phyloP scores from a whole-genome alignment of 1,140 invertebrate genomes.

The Micrasema longulum region DNA sequence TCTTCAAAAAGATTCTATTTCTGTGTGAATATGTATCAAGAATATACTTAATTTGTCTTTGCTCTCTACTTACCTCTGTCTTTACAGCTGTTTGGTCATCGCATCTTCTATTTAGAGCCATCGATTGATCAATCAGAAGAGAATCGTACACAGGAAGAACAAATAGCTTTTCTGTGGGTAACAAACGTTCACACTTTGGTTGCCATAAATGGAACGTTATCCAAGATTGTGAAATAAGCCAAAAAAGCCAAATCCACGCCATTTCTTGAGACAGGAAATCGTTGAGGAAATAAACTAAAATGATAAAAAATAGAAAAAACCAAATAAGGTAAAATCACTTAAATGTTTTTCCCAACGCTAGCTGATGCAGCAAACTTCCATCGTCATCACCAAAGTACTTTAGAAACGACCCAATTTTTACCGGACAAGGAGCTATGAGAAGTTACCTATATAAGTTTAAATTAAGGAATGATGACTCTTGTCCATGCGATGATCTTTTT shows the following conservation, averaged over 20 bases:
- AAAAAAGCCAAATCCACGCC: constrained; percentile 92
- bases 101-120: constrained; percentile 92
- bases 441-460: no score
- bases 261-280: constrained; percentile 90
- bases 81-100: constrained; percentile 96
- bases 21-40: not conserved
- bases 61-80: constrained; percentile 75
- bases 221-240: constrained; percentile 95
- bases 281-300: constrained; percentile 79
- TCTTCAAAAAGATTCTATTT: no score
- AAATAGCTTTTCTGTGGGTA: constrained; percentile 95
- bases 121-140: constrained; percentile 94
- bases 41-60: not conserved
- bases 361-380: no score
- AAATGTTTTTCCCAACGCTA: no score
- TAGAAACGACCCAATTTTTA: no score
- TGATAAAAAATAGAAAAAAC: constrained; percentile 17
- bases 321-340: no score
- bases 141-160: constrained; percentile 95
- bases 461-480: no score
- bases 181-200: constrained; percentile 95
- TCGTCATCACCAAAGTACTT: no score
- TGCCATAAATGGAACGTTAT: constrained; percentile 97
- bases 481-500: no score
- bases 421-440: no score